These are phyloP conservation scores for Encarsia formosa DNA, from an alignment of 2,888 invertebrate genomes.

Conservation along the genomic window DNA sequence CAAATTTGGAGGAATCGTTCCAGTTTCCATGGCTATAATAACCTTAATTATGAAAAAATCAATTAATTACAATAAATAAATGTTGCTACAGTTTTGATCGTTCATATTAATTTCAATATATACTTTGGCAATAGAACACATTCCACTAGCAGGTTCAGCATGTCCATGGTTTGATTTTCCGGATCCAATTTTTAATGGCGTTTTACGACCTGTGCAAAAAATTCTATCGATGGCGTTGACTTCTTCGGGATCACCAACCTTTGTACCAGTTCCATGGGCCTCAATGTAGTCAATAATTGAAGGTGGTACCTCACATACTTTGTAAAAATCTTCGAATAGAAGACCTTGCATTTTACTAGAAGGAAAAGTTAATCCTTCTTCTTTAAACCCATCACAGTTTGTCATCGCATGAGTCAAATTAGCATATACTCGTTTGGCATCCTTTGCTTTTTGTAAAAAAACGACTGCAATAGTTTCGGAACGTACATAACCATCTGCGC, in stretches of 20 bases:
- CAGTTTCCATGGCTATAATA: conserved; percentile 74
- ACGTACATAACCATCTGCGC: conserved; percentile 78
- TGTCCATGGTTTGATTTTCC: conserved; percentile 93
- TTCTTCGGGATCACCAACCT: conserved; percentile 86
- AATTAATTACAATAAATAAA: background rate
- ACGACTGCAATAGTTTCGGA: conserved; percentile 72
- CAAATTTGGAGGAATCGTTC: conserved; percentile 78
- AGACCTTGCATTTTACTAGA: conserved; percentile 32
- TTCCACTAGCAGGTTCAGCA: conserved; percentile 78
- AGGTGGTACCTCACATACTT: conserved; percentile 57
- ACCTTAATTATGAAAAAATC: conserved; percentile 47
- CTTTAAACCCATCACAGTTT: conserved; percentile 55
- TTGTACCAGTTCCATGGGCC: conserved; percentile 69
- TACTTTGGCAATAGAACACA: conserved; percentile 77
- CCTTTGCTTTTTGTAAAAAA: conserved; percentile 61
- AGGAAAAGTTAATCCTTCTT: conserved; percentile 32
- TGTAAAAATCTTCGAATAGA: conserved; percentile 55
- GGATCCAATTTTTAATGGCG: conserved; percentile 78
- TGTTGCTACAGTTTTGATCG: background rate
- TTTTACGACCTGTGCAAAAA: conserved; percentile 58
- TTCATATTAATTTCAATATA: conserved; percentile 14
- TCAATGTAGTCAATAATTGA: conserved; percentile 59
- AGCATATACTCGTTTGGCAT: conserved; percentile 51
- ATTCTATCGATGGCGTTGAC: conserved; percentile 73
- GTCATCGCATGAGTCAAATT: conserved; percentile 54